A percentile compares a stretch with the other conserved stretches of the same genome.
Conservation (phyloP, 2,888 invertebrate genomes). For the Agriopis marginaria region DNA sequence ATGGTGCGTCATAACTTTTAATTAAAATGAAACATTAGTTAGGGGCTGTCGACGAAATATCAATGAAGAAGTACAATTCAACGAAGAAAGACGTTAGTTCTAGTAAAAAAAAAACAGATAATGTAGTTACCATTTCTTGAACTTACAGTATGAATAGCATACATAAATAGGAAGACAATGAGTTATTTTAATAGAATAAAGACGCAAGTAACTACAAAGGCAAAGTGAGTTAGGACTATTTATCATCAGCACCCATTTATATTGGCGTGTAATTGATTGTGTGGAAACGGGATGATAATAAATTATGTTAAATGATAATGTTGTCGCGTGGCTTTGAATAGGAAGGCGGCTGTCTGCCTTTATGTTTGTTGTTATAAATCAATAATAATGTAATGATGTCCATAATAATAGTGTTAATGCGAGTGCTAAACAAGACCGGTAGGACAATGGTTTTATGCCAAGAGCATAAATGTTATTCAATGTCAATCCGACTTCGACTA, state of each 20-base stretch:
- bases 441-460: slow-evolving; percentile 10
- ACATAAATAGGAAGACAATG: slow-evolving; percentile 7
- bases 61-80: slow-evolving; percentile 11
- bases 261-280: slow-evolving; percentile 78
- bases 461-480: slow-evolving; percentile 9
- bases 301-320: slow-evolving; percentile 66
- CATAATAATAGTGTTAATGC: slow-evolving; percentile 25
- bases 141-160: not conserved
- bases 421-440: slow-evolving; percentile 22
- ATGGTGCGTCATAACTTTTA: slow-evolving; percentile 83
- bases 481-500: not conserved
- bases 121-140: slow-evolving; percentile 5
- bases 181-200: slow-evolving; percentile 1
- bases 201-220: slow-evolving; percentile 4
- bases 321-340: slow-evolving; percentile 66
- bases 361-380: slow-evolving; percentile 45
- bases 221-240: slow-evolving; percentile 6
- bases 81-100: slow-evolving; percentile 9
- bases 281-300: slow-evolving; percentile 63
- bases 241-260: slow-evolving; percentile 21
- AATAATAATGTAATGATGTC: slow-evolving; percentile 41
- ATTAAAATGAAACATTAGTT: slow-evolving; percentile 79
- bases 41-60: slow-evolving; percentile 63
- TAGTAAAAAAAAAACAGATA: not conserved
- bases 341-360: slow-evolving; percentile 57